phyloP scores from a whole-genome alignment of 2,113 vertebrate genomes.

The Brachyhypopomus gauderio region DNA sequence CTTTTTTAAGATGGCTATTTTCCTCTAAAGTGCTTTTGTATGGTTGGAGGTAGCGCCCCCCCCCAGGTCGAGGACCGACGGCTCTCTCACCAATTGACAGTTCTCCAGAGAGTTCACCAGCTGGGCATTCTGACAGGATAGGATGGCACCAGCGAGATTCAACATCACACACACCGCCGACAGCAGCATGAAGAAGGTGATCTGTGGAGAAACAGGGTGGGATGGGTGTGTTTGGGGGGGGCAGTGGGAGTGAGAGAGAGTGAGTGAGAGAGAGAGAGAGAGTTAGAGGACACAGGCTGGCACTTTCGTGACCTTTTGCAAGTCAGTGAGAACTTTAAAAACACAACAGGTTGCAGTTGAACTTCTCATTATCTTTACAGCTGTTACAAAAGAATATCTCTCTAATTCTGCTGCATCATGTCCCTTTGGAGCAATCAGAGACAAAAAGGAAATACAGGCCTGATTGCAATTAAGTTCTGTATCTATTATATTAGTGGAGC shows the following conservation, averaged over 20 bases:
- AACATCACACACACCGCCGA: constrained; percentile 98
- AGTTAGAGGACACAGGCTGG: constrained; percentile 21
- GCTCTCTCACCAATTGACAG: constrained; percentile 93
- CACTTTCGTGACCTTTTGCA: constrained; percentile 11
- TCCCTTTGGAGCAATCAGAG: too few relatives aligned
- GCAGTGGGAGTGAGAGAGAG: constrained; percentile 32
- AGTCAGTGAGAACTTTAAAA: constrained; percentile 17
- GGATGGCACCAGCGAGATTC: constrained; percentile 95
- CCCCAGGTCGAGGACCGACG: not conserved
- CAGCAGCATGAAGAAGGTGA: constrained; percentile 98
- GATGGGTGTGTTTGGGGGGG: not conserved
- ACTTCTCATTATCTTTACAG: constrained; percentile 32
- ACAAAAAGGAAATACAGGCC: not conserved
- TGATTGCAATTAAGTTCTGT: too few relatives aligned
- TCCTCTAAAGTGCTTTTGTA: not conserved
- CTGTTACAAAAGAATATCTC: not conserved
- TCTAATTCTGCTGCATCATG: not conserved
- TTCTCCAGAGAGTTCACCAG: constrained; percentile 91
- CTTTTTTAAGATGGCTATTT: not conserved
- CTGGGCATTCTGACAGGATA: constrained; percentile 98
- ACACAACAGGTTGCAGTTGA: constrained; percentile 16
- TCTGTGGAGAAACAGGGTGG: constrained; percentile 72
- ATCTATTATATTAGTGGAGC: too few relatives aligned
- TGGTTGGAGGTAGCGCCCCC: not conserved
- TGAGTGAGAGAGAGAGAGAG: constrained; percentile 40